Conservation (phyloP, 2,797 vertebrate species). For the Anableps anableps region DNA sequence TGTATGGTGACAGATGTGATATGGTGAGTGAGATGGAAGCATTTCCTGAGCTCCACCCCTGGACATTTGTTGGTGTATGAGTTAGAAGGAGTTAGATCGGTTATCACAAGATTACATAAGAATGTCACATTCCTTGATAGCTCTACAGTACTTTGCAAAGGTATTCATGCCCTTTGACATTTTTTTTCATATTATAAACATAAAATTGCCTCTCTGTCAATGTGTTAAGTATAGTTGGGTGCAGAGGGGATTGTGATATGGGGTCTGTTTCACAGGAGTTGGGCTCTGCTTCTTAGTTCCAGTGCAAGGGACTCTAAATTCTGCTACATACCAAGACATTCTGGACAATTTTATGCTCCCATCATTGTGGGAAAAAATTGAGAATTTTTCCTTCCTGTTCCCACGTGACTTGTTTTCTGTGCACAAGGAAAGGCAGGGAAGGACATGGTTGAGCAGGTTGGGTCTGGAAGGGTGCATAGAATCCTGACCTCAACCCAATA, state of each 20-base stretch:
- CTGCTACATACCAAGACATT: neutral
- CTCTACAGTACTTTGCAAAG: neutral
- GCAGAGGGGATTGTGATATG: neutral
- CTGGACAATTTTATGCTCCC: neutral
- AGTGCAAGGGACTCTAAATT: neutral
- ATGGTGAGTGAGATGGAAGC: neutral
- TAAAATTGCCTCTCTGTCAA: neutral
- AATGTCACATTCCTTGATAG: neutral
- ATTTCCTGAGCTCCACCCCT: neutral
- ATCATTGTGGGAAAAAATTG: neutral
- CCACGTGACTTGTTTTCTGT: neutral
- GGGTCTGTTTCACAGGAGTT: neutral
- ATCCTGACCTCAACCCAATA: neutral
- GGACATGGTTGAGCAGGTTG: neutral
- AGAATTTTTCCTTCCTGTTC: neutral
- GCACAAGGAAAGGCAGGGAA: neutral
- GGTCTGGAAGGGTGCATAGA: neutral
- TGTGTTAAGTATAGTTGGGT: neutral
- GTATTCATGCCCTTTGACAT: neutral
- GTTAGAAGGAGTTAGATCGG: neutral
- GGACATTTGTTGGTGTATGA: neutral
- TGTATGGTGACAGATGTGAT: neutral
- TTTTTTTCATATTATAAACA: neutral
- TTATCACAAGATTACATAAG: neutral
- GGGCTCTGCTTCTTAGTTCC: neutral